Evolutionary conservation across 2,797 vertebrate genomes (phyloP).

Genomic region (Rhodeus uyekii): DNA sequence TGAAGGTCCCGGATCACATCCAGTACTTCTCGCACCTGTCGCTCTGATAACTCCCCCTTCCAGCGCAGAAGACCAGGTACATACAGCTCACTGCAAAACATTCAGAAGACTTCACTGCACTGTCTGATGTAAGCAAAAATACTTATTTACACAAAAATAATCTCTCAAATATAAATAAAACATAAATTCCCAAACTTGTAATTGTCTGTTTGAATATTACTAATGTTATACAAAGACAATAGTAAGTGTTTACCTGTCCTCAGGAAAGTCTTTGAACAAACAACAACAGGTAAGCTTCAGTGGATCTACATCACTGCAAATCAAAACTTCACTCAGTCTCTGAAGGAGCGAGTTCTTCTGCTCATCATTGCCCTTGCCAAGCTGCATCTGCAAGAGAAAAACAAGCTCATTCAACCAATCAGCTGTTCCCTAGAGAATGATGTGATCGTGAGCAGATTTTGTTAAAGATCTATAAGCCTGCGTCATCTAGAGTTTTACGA

Average conservation of each 20-base stretch:
- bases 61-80: conserved; percentile 62
- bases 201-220: not conserved
- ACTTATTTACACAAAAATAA: not conserved
- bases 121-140: not conserved
- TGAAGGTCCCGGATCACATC: conserved; percentile 10
- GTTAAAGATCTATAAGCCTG: not conserved
- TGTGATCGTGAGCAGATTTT: not conserved
- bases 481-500: not conserved
- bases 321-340: conserved; percentile 58
- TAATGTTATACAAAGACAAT: not conserved
- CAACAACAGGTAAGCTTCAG: conserved; percentile 42
- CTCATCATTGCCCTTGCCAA: conserved; percentile 31
- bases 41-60: conserved; percentile 52
- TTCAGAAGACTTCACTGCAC: not conserved
- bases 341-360: conserved; percentile 48
- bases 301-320: not conserved
- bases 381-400: not conserved
- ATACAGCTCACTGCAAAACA: conserved; percentile 52
- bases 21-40: conserved; percentile 55
- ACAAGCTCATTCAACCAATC: not conserved
- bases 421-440: not conserved
- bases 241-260: conserved; percentile 56
- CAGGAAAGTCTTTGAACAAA: not conserved
- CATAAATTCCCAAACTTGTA: no score
- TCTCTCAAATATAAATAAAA: not conserved